Evolutionary conservation across 2,797 vertebrate species (phyloP).

Genomic region (Melanotaenia boesemani): DNA sequence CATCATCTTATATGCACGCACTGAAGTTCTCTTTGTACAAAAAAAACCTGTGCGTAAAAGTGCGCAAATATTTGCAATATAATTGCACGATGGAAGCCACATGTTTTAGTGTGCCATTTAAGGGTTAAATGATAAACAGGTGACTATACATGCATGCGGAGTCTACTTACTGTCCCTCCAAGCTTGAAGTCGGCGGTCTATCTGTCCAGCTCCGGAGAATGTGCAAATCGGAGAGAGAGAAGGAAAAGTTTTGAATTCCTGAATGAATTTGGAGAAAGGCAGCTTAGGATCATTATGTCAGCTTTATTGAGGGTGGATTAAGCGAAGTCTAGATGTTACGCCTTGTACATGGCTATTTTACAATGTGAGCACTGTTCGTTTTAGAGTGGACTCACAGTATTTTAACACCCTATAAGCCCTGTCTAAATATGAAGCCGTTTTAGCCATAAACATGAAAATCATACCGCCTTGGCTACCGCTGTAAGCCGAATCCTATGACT

Average conservation of each 20-base stretch:
- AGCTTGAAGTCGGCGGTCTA: conserved; percentile 67
- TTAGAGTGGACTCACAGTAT: conserved; percentile 91
- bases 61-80: conserved; percentile 19
- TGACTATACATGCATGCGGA: conserved; percentile 31
- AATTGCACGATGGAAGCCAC: conserved; percentile 6
- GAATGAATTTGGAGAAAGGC: conserved; percentile 96
- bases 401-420: conserved; percentile 93
- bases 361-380: conserved; percentile 94
- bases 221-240: conserved; percentile 82
- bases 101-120: conserved; percentile 3
- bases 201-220: conserved; percentile 88
- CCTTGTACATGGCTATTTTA: conserved; percentile 89
- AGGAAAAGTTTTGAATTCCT: conserved; percentile 95
- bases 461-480: conserved; percentile 90
- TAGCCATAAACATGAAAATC: conserved; percentile 94
- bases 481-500: conserved; percentile 86
- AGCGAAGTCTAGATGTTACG: conserved; percentile 91
- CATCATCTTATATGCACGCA: conserved; percentile 1
- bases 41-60: conserved; percentile 38
- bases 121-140: conserved; percentile 36
- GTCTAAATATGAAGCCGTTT: conserved; percentile 93
- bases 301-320: conserved; percentile 97
- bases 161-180: conserved; percentile 81
- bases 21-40: not conserved
- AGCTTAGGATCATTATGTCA: conserved; percentile 98